A percentile compares a stretch with the other conserved stretches of the same genome.
Conservation (phyloP, 2,113 vertebrate species). For the Dipodomys stephensi region DNA sequence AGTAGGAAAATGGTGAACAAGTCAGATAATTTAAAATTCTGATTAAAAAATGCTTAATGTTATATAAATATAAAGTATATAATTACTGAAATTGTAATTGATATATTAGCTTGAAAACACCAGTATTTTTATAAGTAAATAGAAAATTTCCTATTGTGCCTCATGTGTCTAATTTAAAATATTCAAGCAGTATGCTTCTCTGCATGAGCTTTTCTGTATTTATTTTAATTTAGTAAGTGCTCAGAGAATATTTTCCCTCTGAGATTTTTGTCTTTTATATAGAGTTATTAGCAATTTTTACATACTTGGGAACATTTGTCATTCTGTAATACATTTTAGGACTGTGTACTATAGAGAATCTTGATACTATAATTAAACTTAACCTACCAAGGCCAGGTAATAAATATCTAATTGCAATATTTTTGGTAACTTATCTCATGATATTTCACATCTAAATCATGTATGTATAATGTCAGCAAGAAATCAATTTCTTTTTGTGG, state of each 20-base stretch:
- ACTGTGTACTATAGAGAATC: neutral
- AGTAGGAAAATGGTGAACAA: neutral
- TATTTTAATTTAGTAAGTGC: slow-evolving; percentile 27
- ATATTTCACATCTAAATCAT: neutral
- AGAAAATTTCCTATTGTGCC: slow-evolving; percentile 9
- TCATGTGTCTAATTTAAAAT: slow-evolving; percentile 43
- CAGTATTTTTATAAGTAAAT: too few relatives aligned
- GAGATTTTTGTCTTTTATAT: slow-evolving; percentile 6
- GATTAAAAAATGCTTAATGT: neutral
- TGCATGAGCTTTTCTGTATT: slow-evolving; percentile 25
- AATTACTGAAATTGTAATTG: slow-evolving; percentile 14
- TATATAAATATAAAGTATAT: neutral
- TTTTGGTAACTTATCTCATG: neutral
- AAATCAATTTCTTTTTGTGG: neutral
- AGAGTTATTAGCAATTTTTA: neutral
- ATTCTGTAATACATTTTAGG: neutral
- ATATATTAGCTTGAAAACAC: slow-evolving; percentile 25
- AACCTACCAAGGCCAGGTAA: neutral
- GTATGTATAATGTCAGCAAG: neutral
- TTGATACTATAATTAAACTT: neutral
- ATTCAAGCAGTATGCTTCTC: slow-evolving; percentile 24
- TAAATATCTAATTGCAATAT: neutral
- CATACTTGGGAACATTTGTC: neutral
- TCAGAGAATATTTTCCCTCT: neutral
- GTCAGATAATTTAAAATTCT: slow-evolving; percentile 26